Evolutionary conservation across 2,888 invertebrate species (phyloP).

Genomic region (Ctenicera cuprea): DNA sequence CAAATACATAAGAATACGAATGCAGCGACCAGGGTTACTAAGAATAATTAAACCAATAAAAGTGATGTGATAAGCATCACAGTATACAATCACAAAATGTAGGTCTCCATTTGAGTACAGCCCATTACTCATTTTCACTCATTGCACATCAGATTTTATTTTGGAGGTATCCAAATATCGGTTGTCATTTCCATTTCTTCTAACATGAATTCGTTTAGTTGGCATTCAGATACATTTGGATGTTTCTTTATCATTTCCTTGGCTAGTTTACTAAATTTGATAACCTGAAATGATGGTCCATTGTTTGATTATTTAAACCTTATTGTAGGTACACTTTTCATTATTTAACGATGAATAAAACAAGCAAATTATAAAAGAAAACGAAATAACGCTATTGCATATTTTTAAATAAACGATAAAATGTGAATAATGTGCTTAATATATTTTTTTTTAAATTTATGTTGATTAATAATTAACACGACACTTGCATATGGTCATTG

Average conservation of each 20-base stretch:
- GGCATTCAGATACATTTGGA: slow-evolving; percentile 73
- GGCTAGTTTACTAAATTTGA: slow-evolving; percentile 72
- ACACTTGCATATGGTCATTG: no score
- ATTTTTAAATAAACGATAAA: not conserved
- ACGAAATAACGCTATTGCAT: not conserved
- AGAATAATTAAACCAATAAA: no score
- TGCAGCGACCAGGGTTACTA: no score
- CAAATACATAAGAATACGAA: no score
- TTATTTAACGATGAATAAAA: not conserved
- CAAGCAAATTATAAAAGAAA: not conserved
- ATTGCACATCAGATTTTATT: slow-evolving; percentile 60
- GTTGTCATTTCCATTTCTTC: slow-evolving; percentile 71
- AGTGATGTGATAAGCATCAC: no score
- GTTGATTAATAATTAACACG: no score
- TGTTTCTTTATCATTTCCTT: slow-evolving; percentile 73
- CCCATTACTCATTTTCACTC: no score
- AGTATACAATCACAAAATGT: slow-evolving; percentile 3
- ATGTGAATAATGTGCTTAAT: no score
- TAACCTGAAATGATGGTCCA: slow-evolving; percentile 66
- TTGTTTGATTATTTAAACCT: not conserved
- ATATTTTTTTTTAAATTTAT: no score
- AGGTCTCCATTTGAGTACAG: not conserved
- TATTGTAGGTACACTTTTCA: not conserved
- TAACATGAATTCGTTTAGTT: slow-evolving; percentile 72
- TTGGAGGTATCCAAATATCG: slow-evolving; percentile 76